Evolutionary conservation across 2,113 vertebrate species (phyloP), one percentile per base, ranked within the genome.

Genomic region (Synodontis membranacea): DNA sequence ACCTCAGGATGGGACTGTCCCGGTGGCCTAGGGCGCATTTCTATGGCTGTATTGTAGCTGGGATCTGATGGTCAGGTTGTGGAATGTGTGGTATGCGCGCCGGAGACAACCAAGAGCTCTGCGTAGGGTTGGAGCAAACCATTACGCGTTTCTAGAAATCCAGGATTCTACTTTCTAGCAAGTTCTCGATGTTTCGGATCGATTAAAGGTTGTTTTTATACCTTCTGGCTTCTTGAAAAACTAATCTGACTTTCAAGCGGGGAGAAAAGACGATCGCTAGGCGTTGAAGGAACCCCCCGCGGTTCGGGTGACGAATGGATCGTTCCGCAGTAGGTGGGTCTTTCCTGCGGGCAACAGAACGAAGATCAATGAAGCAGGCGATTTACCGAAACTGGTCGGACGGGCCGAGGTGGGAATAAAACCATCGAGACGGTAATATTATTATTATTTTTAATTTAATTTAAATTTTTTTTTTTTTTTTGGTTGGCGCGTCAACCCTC

Each of bases 321-420:
- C 91, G 88, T 92, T 94, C 97, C 93, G 92, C 93, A 93, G 95
- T 95, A 93, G 97, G 96, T 96, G 96, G 96, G 96, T 93, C 93
- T 92, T 89, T 79, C 85, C 92, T 93, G 95, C 95, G 93, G 94
- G 94, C 94, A 94, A 94, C 94, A 94, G 94, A 94, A 95, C 94
- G 93, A 90, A 94, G 94, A 96, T 96, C 95, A 94, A 96, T 95
- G 96, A 95, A 95, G 92, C 94, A 93, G 92, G 92, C 89, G 93
- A 84, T 90, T 93, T 91, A 86, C 86, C 93, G 92, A 88, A 91
- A 91, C 91, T 89, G 94, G 91, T 91, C 90, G 93, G 92, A 92
- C 93, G 85, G 90, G 88, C 90, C 34, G 86, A 88, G 86, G 90
- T 90, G 85, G 89, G 78, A 75, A 85, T 87, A 88, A 88, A 90